Conservation (phyloP, 2,113 vertebrate genomes). For the Indri indri region DNA sequence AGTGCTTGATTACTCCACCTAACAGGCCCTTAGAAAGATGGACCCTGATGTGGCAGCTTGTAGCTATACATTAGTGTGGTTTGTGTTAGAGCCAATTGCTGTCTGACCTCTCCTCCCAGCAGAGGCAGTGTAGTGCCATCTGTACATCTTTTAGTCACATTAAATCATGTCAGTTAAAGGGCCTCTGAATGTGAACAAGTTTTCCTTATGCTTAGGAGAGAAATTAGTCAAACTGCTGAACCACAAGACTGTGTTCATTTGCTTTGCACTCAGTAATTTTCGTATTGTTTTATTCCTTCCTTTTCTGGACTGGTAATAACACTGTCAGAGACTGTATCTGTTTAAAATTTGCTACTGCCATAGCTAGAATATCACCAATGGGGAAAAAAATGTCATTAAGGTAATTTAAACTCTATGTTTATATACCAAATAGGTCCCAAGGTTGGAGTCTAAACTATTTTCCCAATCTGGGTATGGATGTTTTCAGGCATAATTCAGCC, state of each 20-base stretch:
- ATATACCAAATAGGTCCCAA: background rate
- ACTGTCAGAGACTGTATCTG: background rate
- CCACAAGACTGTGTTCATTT: constrained; percentile 9
- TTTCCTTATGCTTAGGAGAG: constrained; percentile 74
- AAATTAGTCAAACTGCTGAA: constrained; percentile 74
- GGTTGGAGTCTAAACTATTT: background rate
- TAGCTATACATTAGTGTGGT: constrained; percentile 77
- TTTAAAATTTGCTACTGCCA: background rate
- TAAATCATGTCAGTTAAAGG: constrained; percentile 82
- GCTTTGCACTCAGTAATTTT: background rate
- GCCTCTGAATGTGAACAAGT: constrained; percentile 69
- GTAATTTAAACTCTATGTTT: background rate
- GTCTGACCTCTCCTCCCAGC: constrained; percentile 81
- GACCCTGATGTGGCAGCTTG: constrained; percentile 79
- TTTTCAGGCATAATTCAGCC: background rate
- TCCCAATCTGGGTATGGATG: background rate
- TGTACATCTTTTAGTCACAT: constrained; percentile 84
- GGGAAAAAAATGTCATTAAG: background rate
- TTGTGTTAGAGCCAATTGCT: constrained; percentile 80
- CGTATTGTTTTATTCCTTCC: background rate
- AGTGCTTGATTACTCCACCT: constrained; percentile 61
- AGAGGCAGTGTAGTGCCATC: constrained; percentile 80
- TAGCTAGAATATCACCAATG: background rate
- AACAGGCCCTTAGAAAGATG: constrained; percentile 61
- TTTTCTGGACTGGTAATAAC: background rate